Percentiles rank a stretch among this genome's conserved stretches.
Conservation (phyloP, 2,888 invertebrate genomes). For the Drosophila borborema region DNA sequence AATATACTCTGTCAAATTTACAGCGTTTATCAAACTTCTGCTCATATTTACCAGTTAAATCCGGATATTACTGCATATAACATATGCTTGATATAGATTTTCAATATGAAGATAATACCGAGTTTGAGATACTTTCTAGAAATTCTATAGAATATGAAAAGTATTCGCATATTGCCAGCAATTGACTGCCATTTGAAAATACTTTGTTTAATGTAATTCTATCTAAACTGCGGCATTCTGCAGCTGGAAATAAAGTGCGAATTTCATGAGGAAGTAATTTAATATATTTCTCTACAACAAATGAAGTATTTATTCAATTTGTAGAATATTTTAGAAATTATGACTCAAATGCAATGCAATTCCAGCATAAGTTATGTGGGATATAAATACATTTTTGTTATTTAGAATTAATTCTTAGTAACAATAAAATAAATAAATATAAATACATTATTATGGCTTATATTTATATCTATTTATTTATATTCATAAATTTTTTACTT, state of each 20-base stretch:
- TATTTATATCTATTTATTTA: background rate
- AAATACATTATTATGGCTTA: background rate
- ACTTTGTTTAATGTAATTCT: background rate
- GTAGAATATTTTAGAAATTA: background rate
- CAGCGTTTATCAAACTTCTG: background rate
- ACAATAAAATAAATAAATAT: no score
- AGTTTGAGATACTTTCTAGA: background rate
- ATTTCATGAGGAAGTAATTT: background rate
- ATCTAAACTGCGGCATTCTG: background rate
- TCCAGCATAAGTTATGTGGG: no score
- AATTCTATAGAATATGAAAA: background rate
- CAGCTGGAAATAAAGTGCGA: background rate
- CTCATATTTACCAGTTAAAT: slow-evolving; percentile 30
- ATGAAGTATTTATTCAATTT: background rate
- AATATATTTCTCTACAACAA: background rate
- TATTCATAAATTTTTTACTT: background rate
- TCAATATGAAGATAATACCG: background rate
- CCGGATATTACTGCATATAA: slow-evolving; percentile 47
- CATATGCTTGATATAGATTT: background rate
- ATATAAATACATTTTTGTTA: no score
- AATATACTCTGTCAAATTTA: background rate
- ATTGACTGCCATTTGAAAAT: background rate
- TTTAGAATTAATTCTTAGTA: no score
- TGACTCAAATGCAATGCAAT: background rate
- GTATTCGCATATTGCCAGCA: background rate